Conservation (phyloP, 2,888 invertebrate species). For the Agriotes lineatus region DNA sequence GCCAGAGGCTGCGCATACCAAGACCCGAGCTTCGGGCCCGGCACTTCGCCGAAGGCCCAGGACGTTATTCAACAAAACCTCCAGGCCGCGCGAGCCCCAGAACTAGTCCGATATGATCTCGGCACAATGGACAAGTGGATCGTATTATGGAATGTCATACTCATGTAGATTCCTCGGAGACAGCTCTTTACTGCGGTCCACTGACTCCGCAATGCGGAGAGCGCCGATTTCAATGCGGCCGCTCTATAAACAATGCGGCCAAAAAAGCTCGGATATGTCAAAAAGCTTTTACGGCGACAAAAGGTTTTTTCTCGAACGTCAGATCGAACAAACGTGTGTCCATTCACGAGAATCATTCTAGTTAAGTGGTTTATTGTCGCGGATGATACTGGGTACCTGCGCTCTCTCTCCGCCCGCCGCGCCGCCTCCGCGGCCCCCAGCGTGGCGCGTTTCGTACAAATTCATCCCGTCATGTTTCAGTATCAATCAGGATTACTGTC, state of each 20-base stretch:
- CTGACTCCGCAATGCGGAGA: conserved; percentile 46
- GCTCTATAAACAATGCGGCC: conserved; percentile 53
- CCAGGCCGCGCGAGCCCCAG: conserved; percentile 15
- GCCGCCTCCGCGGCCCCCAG: conserved; percentile 14
- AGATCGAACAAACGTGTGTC: conserved; percentile 64
- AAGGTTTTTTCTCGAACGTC: conserved; percentile 63
- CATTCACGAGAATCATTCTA: conserved; percentile 65
- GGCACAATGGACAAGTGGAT: conserved; percentile 50
- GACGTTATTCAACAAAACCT: no score
- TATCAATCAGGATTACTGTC: conserved; percentile 64
- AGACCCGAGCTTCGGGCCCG: no score
- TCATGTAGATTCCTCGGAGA: conserved; percentile 43
- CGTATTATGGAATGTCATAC: conserved; percentile 54
- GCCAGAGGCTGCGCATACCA: no score
- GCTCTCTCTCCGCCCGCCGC: no score
- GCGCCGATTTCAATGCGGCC: conserved; percentile 50
- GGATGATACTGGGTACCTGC: conserved; percentile 55
- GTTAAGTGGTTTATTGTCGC: conserved; percentile 67
- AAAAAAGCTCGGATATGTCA: conserved; percentile 65
- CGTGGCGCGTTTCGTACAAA: conserved; percentile 41
- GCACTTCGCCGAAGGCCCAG: no score
- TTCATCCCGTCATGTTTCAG: conserved; percentile 55
- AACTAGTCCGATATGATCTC: conserved; percentile 39
- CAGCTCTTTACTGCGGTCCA: conserved; percentile 48
- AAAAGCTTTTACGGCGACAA: conserved; percentile 68